Percentiles rank a stretch among this genome's conserved stretches.
Conservation (phyloP, 2,797 vertebrate species). For the Pangasius djambal region DNA sequence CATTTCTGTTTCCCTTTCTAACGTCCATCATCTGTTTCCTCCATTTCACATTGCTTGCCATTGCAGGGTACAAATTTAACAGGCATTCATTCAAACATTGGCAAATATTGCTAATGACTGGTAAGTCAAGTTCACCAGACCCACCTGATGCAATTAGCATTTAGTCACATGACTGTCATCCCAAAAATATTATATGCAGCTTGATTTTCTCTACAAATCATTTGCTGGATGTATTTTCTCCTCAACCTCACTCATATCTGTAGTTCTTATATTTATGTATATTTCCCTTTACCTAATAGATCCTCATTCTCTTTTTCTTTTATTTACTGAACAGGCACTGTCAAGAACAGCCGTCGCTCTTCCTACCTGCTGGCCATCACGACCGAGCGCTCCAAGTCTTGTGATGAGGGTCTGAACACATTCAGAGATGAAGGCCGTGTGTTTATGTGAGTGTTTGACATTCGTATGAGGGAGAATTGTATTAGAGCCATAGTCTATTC, state of each 20-base stretch:
- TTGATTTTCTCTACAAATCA: not conserved
- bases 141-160: slow-evolving; percentile 11
- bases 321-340: slow-evolving; percentile 71
- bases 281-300: not conserved
- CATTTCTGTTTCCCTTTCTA: slow-evolving; percentile 43
- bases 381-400: slow-evolving; percentile 86
- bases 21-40: slow-evolving; percentile 44
- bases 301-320: not conserved
- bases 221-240: not conserved
- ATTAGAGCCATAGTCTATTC: not conserved
- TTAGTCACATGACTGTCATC: not conserved
- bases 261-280: not conserved
- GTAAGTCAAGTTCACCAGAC: slow-evolving; percentile 43
- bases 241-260: not conserved
- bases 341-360: slow-evolving; percentile 81
- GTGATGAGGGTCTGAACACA: slow-evolving; percentile 83
- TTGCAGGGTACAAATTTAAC: slow-evolving; percentile 46
- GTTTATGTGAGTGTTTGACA: slow-evolving; percentile 71
- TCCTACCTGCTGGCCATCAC: slow-evolving; percentile 87
- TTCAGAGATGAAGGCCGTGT: slow-evolving; percentile 81
- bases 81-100: slow-evolving; percentile 44
- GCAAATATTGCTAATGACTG: slow-evolving; percentile 51
- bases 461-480: no score
- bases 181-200: not conserved
- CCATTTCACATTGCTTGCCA: slow-evolving; percentile 40